A percentile compares a stretch with the other conserved stretches of the same genome.
These are phyloP conservation scores for Sebastes iracundus DNA, from an alignment of 2,797 vertebrate species.

Conservation along the genomic window DNA sequence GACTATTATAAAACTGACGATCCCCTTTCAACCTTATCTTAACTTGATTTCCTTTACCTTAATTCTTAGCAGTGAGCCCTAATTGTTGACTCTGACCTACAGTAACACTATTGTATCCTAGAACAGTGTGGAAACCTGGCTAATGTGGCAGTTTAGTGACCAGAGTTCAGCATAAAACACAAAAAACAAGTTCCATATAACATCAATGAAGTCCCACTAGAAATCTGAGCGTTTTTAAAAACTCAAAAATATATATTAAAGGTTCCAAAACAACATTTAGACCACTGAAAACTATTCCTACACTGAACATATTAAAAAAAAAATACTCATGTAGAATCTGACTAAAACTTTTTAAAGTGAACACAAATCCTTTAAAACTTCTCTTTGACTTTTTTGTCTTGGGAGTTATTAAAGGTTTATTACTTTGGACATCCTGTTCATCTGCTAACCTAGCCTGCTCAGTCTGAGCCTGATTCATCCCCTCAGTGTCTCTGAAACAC, in stretches of 20 bases:
- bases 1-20: background rate
- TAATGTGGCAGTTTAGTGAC: background rate
- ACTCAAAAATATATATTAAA: background rate
- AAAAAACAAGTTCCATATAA: background rate
- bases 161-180: background rate
- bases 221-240: background rate
- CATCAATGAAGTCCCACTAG: background rate
- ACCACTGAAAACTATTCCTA: background rate
- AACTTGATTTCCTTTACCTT: background rate
- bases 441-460: background rate
- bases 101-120: background rate
- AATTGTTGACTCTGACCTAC: background rate
- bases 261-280: background rate
- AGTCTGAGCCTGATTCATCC: background rate
- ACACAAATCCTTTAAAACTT: background rate
- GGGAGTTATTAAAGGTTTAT: background rate
- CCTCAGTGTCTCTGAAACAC: background rate
- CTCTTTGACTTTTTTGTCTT: background rate
- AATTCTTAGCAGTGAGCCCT: background rate
- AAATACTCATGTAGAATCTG: background rate
- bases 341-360: background rate
- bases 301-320: background rate
- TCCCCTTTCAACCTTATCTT: background rate
- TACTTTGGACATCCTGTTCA: background rate
- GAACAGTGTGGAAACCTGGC: background rate